phyloP scores from a whole-genome alignment of 2,113 vertebrate species.

The Thymallus thymallus region DNA sequence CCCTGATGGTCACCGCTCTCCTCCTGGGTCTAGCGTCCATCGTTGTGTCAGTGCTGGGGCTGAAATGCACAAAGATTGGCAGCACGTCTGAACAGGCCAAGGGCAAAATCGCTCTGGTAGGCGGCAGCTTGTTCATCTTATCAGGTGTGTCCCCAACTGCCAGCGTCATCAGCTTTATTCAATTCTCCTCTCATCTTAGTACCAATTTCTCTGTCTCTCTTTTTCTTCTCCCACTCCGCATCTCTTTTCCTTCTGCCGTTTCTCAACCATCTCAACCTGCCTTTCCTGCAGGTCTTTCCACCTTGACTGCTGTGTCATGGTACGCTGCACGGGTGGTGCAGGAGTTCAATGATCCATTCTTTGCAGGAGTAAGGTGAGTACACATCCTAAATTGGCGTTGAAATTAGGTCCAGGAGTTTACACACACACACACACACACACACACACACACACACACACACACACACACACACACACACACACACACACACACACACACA shows the following conservation, averaged over 20 bases:
- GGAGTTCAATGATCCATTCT: conserved; percentile 67
- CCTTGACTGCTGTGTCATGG: conserved; percentile 66
- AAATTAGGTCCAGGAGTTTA: no score
- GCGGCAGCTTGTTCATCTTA: conserved; percentile 79
- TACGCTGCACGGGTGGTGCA: conserved; percentile 64
- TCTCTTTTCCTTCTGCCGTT: neutral
- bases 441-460: neutral
- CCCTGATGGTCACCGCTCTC: conserved; percentile 83
- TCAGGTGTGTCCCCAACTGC: conserved; percentile 67
- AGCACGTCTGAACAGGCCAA: conserved; percentile 68
- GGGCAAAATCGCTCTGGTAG: conserved; percentile 71
- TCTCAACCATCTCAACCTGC: neutral
- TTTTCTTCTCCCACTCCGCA: neutral
- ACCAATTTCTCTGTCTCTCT: neutral
- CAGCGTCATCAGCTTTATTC: neutral
- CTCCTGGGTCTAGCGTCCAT: conserved; percentile 75
- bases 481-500: neutral
- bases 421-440: neutral
- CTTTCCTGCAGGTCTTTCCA: conserved; percentile 59
- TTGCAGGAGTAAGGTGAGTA: conserved; percentile 59
- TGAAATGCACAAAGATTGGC: conserved; percentile 82
- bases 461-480: neutral
- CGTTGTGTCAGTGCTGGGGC: conserved; percentile 74
- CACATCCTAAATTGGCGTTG: neutral
- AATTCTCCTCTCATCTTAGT: no score